Evolutionary conservation across 64 coral and sea anemone genomes (phyloP), one percentile per base, ranked within the genome.

Genomic region (Catalaphyllia jardinei): DNA sequence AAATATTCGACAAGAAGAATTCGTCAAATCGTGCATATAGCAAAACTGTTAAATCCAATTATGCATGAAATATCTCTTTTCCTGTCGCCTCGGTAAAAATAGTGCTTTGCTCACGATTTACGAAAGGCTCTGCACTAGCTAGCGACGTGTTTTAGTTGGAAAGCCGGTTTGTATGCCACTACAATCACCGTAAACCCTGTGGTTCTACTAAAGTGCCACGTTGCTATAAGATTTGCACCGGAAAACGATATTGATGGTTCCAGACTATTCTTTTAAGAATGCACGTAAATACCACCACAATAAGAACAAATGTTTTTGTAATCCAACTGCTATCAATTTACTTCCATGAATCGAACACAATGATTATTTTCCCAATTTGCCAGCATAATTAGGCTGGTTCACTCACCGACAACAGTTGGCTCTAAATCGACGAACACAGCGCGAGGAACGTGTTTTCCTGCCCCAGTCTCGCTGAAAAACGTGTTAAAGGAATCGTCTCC

Each of bases 401-500:
- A 69, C 78, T 62, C 28, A 80, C 78, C 78, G 28, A 80, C 55
- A 12, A 80, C 78, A 8, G 78, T 80, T 6, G 78, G 78, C 35
- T 80, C 78, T 31, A 80, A 80, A 31, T 80, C 78, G 29, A 80
- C 78, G 29, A 80, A 80, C 11, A 80, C 78, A 28, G 78, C 78
- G 52, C 78, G 78, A 60, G 78, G 78, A 80, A 80, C 78, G 16
- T 80, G 78, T 80, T 80, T 80, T 20, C 78, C 78, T 10, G 78
- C 78, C 35, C 78, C 78, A 61, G 78, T 80, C 29, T 80, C 78
- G 55, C 78, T 80, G 27, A 80, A 80, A 61, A 80, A 80, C 17
- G 78, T 80, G 78, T 80, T 80, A 29, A 80, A 80, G 78, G 78
- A 80, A 61, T 80, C 78, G 18, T 80, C 78, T 19, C 78, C 78